Evolutionary conservation across 2,888 invertebrate species (phyloP).

Genomic region (Epinotia brunnichana): DNA sequence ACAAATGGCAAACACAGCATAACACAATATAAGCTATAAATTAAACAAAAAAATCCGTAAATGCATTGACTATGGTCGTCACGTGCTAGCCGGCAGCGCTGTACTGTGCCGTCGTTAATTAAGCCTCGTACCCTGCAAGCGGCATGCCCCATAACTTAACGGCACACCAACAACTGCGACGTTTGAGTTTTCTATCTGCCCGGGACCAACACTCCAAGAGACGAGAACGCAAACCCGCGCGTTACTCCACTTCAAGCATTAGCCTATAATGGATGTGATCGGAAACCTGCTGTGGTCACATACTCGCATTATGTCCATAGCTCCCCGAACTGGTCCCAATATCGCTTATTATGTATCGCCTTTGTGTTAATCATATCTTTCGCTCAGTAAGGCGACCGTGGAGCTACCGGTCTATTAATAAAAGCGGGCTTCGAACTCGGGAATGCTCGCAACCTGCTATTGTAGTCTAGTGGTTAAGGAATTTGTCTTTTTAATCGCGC

Average conservation of each 20-base stretch:
- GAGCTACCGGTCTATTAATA: constrained; percentile 83
- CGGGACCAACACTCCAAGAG: constrained; percentile 36
- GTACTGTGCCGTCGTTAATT: constrained; percentile 51
- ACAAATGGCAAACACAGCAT: constrained; percentile 40
- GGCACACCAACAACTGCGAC: constrained; percentile 42
- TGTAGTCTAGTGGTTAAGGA: constrained; percentile 79
- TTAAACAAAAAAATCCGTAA: constrained; percentile 43
- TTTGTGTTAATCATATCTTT: constrained; percentile 83
- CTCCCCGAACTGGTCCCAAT: constrained; percentile 77
- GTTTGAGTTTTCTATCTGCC: constrained; percentile 42
- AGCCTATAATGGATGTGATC: constrained; percentile 71
- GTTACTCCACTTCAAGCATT: constrained; percentile 60
- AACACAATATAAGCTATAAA: constrained; percentile 36
- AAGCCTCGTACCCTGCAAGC: constrained; percentile 51
- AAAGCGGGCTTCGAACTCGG: constrained; percentile 68
- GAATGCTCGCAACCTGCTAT: constrained; percentile 80
- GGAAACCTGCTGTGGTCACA: constrained; percentile 72
- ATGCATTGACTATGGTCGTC: constrained; percentile 48
- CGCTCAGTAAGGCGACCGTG: constrained; percentile 74
- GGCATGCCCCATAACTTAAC: constrained; percentile 52
- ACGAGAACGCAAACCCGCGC: constrained; percentile 56
- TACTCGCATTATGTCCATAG: constrained; percentile 66
- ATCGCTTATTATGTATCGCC: constrained; percentile 81
- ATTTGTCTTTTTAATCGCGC: constrained; percentile 83
- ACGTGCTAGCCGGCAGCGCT: constrained; percentile 55